Evolutionary conservation across 2,888 invertebrate species (phyloP).

Genomic region (Polyploca ridens): DNA sequence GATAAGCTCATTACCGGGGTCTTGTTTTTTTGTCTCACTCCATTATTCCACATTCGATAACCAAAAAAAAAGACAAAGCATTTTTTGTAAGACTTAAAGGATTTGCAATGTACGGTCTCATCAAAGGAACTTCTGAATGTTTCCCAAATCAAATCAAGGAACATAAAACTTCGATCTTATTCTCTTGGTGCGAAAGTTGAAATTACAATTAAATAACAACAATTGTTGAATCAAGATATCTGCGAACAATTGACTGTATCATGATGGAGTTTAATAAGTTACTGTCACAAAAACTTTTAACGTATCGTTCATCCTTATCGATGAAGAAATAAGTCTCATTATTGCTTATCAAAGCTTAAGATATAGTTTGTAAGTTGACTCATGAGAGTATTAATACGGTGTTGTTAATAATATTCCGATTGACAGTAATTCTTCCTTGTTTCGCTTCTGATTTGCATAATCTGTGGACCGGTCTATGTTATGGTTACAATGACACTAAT

Average conservation of each 20-base stretch:
- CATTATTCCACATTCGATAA: constrained; percentile 54
- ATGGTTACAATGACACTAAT: constrained; percentile 43
- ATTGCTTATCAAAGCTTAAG: constrained; percentile 13
- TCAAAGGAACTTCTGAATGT: constrained; percentile 49
- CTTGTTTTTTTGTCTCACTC: constrained; percentile 41
- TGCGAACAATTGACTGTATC: constrained; percentile 60
- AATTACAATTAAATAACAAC: constrained; percentile 34
- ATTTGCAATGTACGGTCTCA: constrained; percentile 53
- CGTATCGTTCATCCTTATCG: constrained; percentile 14
- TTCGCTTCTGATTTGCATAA: constrained; percentile 70
- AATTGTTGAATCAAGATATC: constrained; percentile 39
- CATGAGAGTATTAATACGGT: constrained; percentile 49
- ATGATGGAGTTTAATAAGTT: constrained; percentile 54
- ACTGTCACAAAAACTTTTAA: constrained; percentile 26
- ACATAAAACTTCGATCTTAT: constrained; percentile 27
- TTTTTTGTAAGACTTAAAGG: constrained; percentile 53
- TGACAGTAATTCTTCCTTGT: constrained; percentile 68
- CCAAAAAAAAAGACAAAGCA: constrained; percentile 53
- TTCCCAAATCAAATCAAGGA: constrained; percentile 29
- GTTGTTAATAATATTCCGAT: constrained; percentile 59
- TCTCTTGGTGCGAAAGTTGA: constrained; percentile 7
- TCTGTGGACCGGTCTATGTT: constrained; percentile 50
- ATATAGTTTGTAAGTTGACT: constrained; percentile 37
- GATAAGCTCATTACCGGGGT: constrained; percentile 42
- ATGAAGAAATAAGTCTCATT: constrained; percentile 15